Evolutionary conservation across 92 coral and sea anemone genomes (phyloP).

Genomic region (Zoanthus gigantus): DNA sequence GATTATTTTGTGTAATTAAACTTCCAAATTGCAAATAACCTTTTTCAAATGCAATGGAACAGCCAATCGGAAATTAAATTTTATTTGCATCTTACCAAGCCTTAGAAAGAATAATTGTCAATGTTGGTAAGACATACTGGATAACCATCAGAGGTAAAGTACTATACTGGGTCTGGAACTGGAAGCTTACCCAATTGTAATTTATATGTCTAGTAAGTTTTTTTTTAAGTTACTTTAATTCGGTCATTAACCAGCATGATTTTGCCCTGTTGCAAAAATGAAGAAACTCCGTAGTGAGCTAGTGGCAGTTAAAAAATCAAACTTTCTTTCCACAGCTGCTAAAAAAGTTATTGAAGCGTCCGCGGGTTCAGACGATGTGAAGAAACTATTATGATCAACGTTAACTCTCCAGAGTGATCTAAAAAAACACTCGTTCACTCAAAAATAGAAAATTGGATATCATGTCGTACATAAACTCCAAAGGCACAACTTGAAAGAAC

Average conservation of each 20-base stretch:
- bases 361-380: too few relatives aligned
- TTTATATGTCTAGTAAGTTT: not conserved
- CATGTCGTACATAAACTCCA: too few relatives aligned
- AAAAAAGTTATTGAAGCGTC: too few relatives aligned
- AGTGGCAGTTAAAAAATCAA: too few relatives aligned
- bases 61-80: constrained; percentile 18
- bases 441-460: too few relatives aligned
- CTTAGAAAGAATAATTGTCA: not conserved
- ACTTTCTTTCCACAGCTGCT: too few relatives aligned
- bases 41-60: constrained; percentile 13
- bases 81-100: not conserved
- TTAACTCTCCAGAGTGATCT: too few relatives aligned
- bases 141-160: not conserved
- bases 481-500: too few relatives aligned
- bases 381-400: too few relatives aligned
- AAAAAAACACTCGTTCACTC: too few relatives aligned
- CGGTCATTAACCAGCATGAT: not conserved
- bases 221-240: not conserved
- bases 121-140: not conserved
- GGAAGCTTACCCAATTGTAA: not conserved
- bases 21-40: constrained; percentile 23
- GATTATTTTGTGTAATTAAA: not conserved
- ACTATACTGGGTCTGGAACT: too few relatives aligned
- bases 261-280: not conserved
- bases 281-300: too few relatives aligned